A percentile compares a stretch with the other conserved stretches of the same genome.
Evolutionary conservation across 2,797 vertebrate genomes (phyloP).

Genomic region (Microcaecilia unicolor): DNA sequence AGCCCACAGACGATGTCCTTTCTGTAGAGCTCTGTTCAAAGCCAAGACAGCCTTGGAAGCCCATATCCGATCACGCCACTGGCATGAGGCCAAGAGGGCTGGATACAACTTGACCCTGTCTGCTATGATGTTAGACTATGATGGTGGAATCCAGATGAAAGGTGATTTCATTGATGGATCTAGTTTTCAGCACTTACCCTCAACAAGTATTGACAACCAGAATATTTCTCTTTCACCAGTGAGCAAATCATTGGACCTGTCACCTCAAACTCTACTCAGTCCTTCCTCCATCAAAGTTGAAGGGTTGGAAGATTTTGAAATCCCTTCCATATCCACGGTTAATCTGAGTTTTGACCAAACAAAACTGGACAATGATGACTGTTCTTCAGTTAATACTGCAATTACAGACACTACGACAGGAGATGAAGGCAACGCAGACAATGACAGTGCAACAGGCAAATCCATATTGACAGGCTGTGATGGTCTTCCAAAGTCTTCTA

Average conservation of each 20-base stretch:
- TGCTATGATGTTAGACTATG: conserved; percentile 84
- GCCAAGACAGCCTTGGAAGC: conserved; percentile 97
- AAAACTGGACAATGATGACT: conserved; percentile 96
- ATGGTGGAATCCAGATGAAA: conserved; percentile 81
- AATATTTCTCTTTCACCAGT: conserved; percentile 89
- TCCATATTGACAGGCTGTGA: conserved; percentile 74
- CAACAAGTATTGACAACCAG: conserved; percentile 76
- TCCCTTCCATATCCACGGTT: conserved; percentile 86
- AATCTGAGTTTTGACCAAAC: conserved; percentile 89
- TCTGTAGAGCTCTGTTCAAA: conserved; percentile 96
- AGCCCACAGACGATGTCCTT: conserved; percentile 92
- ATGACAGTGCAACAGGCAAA: conserved; percentile 86
- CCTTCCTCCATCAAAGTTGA: conserved; percentile 97
- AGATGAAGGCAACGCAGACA: conserved; percentile 92
- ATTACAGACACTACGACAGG: conserved; percentile 97
- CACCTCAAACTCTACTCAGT: conserved; percentile 85
- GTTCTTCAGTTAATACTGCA: conserved; percentile 96
- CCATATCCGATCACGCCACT: conserved; percentile 95
- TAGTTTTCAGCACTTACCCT: conserved; percentile 73
- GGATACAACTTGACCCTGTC: conserved; percentile 88
- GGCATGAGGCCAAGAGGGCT: conserved; percentile 96
- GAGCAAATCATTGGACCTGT: conserved; percentile 88
- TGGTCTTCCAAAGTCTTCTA: conserved; percentile 82
- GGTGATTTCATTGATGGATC: conserved; percentile 81
- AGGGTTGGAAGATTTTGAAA: conserved; percentile 94